Evolutionary conservation across 2,888 invertebrate species (phyloP).

Genomic region (Osedax fenrisi): DNA sequence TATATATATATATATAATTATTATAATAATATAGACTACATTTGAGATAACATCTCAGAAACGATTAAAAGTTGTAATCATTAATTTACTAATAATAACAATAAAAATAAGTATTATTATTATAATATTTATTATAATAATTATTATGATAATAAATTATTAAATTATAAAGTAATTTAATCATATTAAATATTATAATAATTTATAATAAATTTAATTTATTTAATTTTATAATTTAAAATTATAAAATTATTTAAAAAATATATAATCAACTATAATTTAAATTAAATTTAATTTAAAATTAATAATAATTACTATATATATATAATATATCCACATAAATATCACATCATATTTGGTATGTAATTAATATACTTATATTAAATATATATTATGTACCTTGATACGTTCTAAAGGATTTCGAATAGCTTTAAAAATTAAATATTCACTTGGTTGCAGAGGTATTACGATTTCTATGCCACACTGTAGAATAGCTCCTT

Average conservation of each 20-base stretch:
- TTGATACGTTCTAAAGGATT: neutral
- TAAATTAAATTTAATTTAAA: neutral
- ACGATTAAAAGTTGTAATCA: too few species aligned
- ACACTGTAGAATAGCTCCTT: neutral
- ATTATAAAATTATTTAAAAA: neutral
- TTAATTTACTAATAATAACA: too few species aligned
- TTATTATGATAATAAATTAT: too few species aligned
- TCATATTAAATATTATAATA: neutral
- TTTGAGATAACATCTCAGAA: too few species aligned
- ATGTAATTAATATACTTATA: too few species aligned
- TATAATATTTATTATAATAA: too few species aligned
- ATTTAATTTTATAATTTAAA: neutral
- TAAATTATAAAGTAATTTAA: neutral
- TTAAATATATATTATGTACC: neutral
- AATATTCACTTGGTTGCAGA: neutral
- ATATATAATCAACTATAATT: neutral
- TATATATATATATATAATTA: too few species aligned
- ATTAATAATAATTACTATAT: neutral
- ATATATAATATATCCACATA: too few species aligned
- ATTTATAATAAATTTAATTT: neutral
- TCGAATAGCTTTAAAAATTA: neutral
- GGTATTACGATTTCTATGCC: neutral
- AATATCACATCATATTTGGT: too few species aligned
- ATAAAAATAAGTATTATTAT: too few species aligned
- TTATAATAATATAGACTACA: too few species aligned